Percentiles rank a stretch among this genome's conserved stretches.
Conservation (phyloP, 1,140 invertebrate species). For the Hyphantria cunea region DNA sequence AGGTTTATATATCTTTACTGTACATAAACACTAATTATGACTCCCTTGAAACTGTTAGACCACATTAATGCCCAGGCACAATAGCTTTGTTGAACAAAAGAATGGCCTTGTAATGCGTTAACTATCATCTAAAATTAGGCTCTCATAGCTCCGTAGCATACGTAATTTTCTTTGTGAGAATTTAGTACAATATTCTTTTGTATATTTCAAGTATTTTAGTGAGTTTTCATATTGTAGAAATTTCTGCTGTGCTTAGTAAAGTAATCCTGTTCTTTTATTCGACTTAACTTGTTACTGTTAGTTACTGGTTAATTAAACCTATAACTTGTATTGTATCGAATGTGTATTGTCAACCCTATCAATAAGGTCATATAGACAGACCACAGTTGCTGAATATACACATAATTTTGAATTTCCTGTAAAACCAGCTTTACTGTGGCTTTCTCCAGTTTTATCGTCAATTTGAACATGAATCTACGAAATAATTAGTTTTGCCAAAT, state of each 20-base stretch:
- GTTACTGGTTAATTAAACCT: too few relatives aligned
- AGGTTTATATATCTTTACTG: too few relatives aligned
- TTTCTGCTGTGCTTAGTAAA: background rate
- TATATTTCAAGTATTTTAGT: background rate
- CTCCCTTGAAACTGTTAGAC: slow-evolving; percentile 36
- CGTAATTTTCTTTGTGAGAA: slow-evolving; percentile 46
- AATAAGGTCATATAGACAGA: too few relatives aligned
- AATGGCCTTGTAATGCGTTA: slow-evolving; percentile 57
- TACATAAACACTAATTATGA: slow-evolving; percentile 38
- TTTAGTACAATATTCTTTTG: slow-evolving; percentile 1
- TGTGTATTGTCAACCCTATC: too few relatives aligned
- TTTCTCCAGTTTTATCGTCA: too few relatives aligned
- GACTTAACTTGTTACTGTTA: too few relatives aligned
- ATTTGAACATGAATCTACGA: too few relatives aligned
- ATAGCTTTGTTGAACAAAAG: slow-evolving; percentile 46
- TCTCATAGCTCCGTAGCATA: slow-evolving; percentile 36
- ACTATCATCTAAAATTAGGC: slow-evolving; percentile 57
- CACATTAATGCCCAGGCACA: slow-evolving; percentile 36
- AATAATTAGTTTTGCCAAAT: too few relatives aligned
- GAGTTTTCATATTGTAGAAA: background rate
- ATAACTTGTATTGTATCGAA: too few relatives aligned
- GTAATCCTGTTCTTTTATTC: background rate
- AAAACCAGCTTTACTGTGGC: too few relatives aligned
- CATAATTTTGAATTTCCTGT: too few relatives aligned
- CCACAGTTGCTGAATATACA: too few relatives aligned